These are phyloP conservation scores for Sterrhoptilus dennistouni DNA, from an alignment of 2,113 vertebrate species.

Conservation along the genomic window DNA sequence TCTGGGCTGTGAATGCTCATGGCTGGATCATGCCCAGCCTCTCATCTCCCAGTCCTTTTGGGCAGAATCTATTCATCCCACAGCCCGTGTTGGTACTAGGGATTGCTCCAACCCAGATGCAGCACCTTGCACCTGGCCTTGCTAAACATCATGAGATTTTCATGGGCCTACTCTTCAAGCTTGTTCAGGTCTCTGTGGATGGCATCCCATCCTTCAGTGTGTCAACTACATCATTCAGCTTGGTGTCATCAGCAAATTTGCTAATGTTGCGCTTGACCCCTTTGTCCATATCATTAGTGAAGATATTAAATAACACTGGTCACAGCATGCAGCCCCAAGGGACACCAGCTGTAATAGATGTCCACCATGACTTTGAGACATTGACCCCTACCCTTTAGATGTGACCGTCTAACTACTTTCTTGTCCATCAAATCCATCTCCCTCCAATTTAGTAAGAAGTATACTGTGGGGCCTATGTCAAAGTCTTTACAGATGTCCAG, in stretches of 20 bases:
- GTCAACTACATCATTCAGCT: neutral
- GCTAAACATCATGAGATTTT: neutral
- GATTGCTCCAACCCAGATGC: fast-evolving
- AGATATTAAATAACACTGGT: neutral
- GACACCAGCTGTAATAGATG: neutral
- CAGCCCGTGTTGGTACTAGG: fast-evolving
- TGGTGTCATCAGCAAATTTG: neutral
- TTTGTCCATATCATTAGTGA: neutral
- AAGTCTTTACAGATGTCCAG: neutral
- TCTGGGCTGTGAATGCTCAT: fast-evolving
- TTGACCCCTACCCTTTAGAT: neutral
- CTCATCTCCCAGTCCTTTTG: fast-evolving
- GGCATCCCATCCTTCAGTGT: neutral
- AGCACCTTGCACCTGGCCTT: neutral
- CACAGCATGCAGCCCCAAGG: fast-evolving
- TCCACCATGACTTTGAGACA: neutral
- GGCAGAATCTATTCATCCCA: fast-evolving
- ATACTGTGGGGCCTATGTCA: neutral
- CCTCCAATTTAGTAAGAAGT: neutral
- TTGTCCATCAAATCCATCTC: neutral
- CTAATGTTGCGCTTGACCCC: neutral
- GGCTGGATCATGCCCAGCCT: neutral
- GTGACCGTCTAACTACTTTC: neutral
- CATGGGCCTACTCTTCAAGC: neutral
- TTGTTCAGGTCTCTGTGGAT: neutral